Percentiles rank a stretch among this genome's conserved stretches.
Conservation (phyloP, 2,113 vertebrate species). For the Lates calcarifer region DNA sequence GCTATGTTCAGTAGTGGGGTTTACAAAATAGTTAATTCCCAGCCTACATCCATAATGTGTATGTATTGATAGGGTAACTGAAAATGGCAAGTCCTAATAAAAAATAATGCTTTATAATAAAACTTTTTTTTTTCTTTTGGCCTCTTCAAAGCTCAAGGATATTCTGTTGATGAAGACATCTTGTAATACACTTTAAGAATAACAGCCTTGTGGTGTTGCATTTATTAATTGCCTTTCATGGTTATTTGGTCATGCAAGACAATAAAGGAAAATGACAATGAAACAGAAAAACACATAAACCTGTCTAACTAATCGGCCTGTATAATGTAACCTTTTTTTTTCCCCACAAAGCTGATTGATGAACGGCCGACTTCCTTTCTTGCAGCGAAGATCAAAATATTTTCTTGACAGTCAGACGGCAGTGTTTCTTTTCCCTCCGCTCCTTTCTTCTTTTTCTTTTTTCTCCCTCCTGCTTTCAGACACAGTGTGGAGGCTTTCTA, state of each 20-base stretch:
- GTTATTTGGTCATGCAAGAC: background rate
- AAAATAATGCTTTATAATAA: background rate
- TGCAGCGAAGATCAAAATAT: constrained; percentile 38
- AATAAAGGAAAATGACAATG: background rate
- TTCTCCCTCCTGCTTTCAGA: constrained; percentile 21
- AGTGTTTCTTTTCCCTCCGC: constrained; percentile 1
- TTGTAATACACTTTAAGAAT: background rate
- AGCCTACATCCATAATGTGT: background rate
- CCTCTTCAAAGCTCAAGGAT: background rate
- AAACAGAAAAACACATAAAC: background rate
- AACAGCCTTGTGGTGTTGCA: background rate
- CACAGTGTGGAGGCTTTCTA: constrained; percentile 47
- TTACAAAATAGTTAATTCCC: background rate
- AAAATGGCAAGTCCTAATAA: background rate
- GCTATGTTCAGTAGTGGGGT: background rate
- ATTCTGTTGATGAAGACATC: background rate
- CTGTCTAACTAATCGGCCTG: background rate
- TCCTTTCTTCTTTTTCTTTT: background rate
- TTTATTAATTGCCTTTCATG: background rate
- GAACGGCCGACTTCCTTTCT: constrained; percentile 12
- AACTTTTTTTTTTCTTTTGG: background rate
- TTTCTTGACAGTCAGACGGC: constrained; percentile 26
- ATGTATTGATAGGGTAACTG: background rate
- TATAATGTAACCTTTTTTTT: background rate
- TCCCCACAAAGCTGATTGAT: constrained; percentile 9